A percentile compares a stretch with the other conserved stretches of the same genome.
These are phyloP conservation scores for Eclectus roratus DNA, from an alignment of 2,113 vertebrate genomes.

Conservation along the genomic window DNA sequence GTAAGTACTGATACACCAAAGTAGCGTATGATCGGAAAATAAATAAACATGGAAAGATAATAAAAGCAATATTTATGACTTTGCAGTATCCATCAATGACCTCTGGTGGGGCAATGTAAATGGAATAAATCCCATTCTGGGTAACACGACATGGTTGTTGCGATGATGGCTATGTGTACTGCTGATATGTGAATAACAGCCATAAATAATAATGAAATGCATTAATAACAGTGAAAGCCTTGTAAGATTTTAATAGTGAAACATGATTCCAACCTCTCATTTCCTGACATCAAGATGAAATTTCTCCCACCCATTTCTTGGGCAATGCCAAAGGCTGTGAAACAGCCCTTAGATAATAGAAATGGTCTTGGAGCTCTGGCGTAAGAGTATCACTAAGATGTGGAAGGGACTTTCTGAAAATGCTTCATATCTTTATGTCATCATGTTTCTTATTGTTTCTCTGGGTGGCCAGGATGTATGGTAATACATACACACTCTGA, in stretches of 20 bases:
- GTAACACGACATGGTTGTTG: background rate
- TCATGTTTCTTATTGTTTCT: background rate
- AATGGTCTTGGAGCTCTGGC: background rate
- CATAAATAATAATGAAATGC: background rate
- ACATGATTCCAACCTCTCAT: background rate
- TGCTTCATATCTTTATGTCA: background rate
- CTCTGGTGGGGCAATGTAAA: background rate
- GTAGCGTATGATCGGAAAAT: background rate
- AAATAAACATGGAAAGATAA: background rate
- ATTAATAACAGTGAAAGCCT: background rate
- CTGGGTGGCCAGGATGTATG: conserved; percentile 17
- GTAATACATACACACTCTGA: conserved; percentile 33
- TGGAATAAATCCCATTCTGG: background rate
- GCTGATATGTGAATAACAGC: background rate
- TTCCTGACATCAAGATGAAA: background rate
- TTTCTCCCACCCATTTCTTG: background rate
- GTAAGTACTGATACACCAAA: background rate
- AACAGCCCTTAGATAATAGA: background rate
- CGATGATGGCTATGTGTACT: background rate
- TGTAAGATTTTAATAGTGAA: background rate
- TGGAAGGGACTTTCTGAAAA: background rate
- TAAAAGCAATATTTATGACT: background rate
- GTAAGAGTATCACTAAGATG: background rate
- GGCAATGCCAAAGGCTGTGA: background rate
- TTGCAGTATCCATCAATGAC: background rate